These are phyloP conservation scores for Gadus chalcogrammus DNA, from an alignment of 2,113 vertebrate species.

Conservation along the genomic window DNA sequence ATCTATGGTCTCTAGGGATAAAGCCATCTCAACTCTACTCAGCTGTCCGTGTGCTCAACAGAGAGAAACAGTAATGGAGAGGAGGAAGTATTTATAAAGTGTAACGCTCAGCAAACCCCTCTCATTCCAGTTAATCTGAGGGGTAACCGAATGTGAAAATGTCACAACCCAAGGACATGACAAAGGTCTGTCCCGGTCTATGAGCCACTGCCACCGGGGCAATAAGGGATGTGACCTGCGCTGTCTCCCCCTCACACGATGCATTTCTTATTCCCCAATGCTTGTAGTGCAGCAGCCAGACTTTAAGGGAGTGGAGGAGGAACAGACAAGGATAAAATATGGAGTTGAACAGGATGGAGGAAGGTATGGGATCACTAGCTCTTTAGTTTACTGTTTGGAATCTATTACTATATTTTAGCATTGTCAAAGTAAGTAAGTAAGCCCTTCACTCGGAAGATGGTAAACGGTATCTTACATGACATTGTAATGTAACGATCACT, in stretches of 20 bases:
- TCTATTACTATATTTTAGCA: no score
- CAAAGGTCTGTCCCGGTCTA: no score
- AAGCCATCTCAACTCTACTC: conserved; percentile 61
- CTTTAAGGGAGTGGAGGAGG: conserved; percentile 10
- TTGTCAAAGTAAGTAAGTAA: no score
- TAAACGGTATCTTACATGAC: background rate
- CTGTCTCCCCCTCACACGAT: conserved; percentile 52
- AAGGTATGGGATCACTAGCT: background rate
- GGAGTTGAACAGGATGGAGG: background rate
- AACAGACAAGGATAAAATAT: background rate
- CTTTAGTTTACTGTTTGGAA: no score
- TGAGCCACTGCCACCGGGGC: no score
- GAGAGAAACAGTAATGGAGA: conserved; percentile 68
- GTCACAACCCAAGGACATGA: conserved; percentile 71
- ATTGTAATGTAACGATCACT: background rate
- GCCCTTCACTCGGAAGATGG: no score
- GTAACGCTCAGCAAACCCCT: conserved; percentile 62
- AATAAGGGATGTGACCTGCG: no score
- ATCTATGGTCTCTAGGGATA: conserved; percentile 70
- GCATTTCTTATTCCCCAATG: conserved; percentile 36
- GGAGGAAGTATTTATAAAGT: conserved; percentile 76
- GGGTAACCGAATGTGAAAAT: conserved; percentile 63
- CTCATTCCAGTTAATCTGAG: conserved; percentile 73
- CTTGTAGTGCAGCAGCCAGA: no score
- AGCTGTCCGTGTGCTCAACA: conserved; percentile 45